Percentiles rank a stretch among this genome's conserved stretches.
Conservation (phyloP, 2,888 invertebrate species). For the Ochropleura plecta region DNA sequence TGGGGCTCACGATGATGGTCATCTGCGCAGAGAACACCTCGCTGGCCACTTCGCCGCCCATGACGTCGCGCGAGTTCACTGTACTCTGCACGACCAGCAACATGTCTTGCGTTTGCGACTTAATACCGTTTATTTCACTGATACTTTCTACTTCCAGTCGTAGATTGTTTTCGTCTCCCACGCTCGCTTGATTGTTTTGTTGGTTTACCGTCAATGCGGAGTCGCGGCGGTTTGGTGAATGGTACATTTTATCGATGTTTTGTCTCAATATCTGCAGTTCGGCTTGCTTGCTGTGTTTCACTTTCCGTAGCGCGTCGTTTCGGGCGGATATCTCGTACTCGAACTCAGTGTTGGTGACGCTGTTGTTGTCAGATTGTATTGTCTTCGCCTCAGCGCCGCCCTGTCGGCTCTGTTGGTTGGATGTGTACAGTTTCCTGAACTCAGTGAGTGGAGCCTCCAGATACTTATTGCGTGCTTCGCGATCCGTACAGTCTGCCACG, state of each 20-base stretch:
- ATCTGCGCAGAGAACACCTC: conserved; percentile 69
- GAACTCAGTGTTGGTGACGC: conserved; percentile 12
- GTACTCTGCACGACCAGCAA: conserved; percentile 77
- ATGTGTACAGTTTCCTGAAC: conserved; percentile 82
- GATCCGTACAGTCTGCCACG: conserved; percentile 38
- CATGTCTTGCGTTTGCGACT: conserved; percentile 67
- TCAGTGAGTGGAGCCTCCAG: conserved; percentile 82
- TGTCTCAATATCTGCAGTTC: conserved; percentile 76
- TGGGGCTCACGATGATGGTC: conserved; percentile 79
- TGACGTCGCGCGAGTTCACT: conserved; percentile 61
- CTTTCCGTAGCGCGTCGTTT: conserved; percentile 53
- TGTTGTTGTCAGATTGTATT: conserved; percentile 2
- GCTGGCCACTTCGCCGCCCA: conserved; percentile 52
- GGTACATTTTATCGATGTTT: conserved; percentile 75
- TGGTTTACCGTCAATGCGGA: conserved; percentile 6
- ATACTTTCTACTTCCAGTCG: conserved; percentile 76
- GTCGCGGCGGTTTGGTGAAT: conserved; percentile 56
- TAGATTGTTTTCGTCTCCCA: conserved; percentile 68
- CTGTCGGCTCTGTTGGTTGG: conserved; percentile 38
- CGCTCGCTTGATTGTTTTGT: conserved; percentile 22
- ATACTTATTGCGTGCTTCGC: conserved; percentile 67
- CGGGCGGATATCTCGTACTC: conserved; percentile 17
- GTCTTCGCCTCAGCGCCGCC: conserved; percentile 2
- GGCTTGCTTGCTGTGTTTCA: conserved; percentile 62
- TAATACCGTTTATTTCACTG: conserved; percentile 66